Conservation (phyloP, 2,113 vertebrate genomes). For the Nibea albiflora region DNA sequence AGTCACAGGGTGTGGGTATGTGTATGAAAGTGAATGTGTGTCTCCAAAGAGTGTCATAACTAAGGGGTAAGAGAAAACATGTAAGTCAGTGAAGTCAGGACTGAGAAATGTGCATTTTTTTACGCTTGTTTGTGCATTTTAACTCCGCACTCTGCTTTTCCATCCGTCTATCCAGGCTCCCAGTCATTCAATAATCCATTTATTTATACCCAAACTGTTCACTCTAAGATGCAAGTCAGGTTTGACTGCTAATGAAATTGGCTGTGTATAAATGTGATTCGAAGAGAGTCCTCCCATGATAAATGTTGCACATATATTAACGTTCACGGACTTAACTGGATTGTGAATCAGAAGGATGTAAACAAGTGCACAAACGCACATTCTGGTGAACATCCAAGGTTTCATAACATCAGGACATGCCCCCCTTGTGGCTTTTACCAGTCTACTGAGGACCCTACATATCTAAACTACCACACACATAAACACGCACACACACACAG, state of each 20-base stretch:
- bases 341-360: conserved; percentile 31
- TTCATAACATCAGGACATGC: conserved; percentile 31
- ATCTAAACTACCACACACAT: conserved; percentile 17
- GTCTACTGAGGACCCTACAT: conserved; percentile 34
- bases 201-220: conserved; percentile 17
- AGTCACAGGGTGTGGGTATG: conserved; percentile 23
- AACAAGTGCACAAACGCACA: conserved; percentile 18
- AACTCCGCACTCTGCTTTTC: background rate
- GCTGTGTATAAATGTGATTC: conserved; percentile 29
- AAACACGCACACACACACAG: conserved; percentile 24
- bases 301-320: conserved; percentile 23
- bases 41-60: conserved; percentile 45
- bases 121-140: conserved; percentile 39
- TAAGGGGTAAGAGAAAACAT: conserved; percentile 39
- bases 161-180: conserved; percentile 29
- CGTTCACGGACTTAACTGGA: conserved; percentile 28
- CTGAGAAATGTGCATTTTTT: conserved; percentile 16
- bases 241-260: conserved; percentile 52
- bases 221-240: conserved; percentile 31
- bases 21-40: background rate
- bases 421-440: conserved; percentile 30
- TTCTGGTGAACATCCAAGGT: conserved; percentile 41
- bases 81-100: conserved; percentile 43
- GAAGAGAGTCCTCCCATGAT: conserved; percentile 13
- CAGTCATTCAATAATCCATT: conserved; percentile 37